These are phyloP conservation scores for Drosophila guanche DNA, from an alignment of 1,140 invertebrate species.

Conservation along the genomic window DNA sequence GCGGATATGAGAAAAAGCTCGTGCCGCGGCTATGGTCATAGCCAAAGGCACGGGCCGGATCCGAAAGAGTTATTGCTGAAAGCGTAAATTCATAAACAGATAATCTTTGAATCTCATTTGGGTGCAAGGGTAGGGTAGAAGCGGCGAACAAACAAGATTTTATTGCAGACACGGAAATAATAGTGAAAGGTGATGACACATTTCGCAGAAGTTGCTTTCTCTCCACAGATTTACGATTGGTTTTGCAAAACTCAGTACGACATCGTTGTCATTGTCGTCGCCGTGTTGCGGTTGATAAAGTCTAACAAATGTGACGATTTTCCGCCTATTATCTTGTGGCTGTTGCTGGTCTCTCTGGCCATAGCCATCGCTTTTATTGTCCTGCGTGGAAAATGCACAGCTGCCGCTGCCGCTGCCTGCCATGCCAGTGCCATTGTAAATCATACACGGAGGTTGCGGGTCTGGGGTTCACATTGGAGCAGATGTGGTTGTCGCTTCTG, in stretches of 20 bases:
- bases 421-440: slow-evolving; percentile 59
- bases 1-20: slow-evolving; percentile 70
- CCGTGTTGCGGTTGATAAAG: slow-evolving; percentile 61
- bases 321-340: slow-evolving; percentile 73
- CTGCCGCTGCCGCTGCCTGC: slow-evolving; percentile 41
- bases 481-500: slow-evolving; percentile 30
- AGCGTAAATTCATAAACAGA: slow-evolving; percentile 80
- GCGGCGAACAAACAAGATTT: slow-evolving; percentile 61
- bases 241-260: slow-evolving; percentile 17
- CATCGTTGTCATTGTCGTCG: slow-evolving; percentile 4
- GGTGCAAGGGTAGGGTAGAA: slow-evolving; percentile 26
- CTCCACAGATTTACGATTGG: slow-evolving; percentile 67
- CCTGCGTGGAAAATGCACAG: slow-evolving; percentile 71
- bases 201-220: slow-evolving; percentile 43
- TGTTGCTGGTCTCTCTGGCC: slow-evolving; percentile 12
- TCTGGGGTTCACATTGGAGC: not conserved
- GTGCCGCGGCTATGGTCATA: not conserved
- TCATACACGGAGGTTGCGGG: slow-evolving; percentile 37
- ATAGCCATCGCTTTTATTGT: slow-evolving; percentile 61
- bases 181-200: slow-evolving; percentile 52
- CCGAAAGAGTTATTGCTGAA: slow-evolving; percentile 48
- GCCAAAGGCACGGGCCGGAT: not conserved
- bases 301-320: slow-evolving; percentile 75
- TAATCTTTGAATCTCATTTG: slow-evolving; percentile 73
- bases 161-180: slow-evolving; percentile 47